Percentiles rank a stretch among this genome's conserved stretches.
Evolutionary conservation across 2,113 vertebrate genomes (phyloP).

Genomic region (Indri indri): DNA sequence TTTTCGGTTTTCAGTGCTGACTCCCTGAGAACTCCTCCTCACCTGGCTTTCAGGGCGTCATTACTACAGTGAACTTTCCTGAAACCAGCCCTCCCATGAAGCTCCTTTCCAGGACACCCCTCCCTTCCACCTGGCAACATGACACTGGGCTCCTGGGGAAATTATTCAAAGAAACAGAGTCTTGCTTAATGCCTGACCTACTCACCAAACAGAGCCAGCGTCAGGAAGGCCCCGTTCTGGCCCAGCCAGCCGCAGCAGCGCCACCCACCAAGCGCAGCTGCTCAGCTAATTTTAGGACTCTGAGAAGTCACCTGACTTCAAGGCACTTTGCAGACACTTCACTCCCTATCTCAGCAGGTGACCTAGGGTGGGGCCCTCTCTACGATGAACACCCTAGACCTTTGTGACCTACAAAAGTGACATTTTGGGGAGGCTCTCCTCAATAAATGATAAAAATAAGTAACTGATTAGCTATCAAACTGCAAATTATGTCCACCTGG

Average conservation of each 20-base stretch:
- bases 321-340: background rate
- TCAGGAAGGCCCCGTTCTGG: constrained; percentile 13
- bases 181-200: background rate
- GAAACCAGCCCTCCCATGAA: background rate
- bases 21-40: background rate
- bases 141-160: background rate
- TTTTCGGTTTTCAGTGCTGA: background rate
- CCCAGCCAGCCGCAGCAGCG: background rate
- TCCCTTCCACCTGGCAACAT: background rate
- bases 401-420: background rate
- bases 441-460: background rate
- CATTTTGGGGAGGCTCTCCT: background rate
- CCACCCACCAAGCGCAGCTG: constrained; percentile 57
- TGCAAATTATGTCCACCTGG: background rate
- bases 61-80: background rate
- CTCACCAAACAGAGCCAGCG: background rate
- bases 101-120: background rate
- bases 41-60: background rate
- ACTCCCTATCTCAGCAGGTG: background rate
- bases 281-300: constrained; percentile 45
- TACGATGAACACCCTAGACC: background rate
- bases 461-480: background rate
- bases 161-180: constrained; percentile 18
- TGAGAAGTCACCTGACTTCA: constrained; percentile 16
- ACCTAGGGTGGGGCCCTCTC: background rate